Conservation (phyloP, 2,797 vertebrate species). For the Typhlichthys subterraneus region DNA sequence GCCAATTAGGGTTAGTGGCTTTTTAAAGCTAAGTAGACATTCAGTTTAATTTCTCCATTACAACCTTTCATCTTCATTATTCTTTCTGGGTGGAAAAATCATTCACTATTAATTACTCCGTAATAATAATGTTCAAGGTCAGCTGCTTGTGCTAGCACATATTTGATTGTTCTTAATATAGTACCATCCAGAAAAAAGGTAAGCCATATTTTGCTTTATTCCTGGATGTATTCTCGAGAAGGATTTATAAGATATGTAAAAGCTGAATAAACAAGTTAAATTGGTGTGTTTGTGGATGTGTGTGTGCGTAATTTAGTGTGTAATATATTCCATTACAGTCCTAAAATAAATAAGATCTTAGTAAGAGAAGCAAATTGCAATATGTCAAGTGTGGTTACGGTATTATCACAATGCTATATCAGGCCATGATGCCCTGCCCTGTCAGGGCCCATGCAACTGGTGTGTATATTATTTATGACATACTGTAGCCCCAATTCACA, state of each 20-base stretch:
- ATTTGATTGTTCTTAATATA: too few relatives aligned
- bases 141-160: too few relatives aligned
- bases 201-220: too few relatives aligned
- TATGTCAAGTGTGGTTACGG: background rate
- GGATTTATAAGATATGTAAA: background rate
- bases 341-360: background rate
- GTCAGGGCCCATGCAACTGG: slow-evolving; percentile 1
- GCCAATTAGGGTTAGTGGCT: too few relatives aligned
- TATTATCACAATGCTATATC: background rate
- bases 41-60: too few relatives aligned
- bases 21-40: too few relatives aligned
- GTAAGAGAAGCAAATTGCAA: background rate
- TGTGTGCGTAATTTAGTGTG: background rate
- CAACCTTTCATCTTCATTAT: too few relatives aligned
- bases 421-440: slow-evolving; percentile 3
- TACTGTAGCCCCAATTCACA: slow-evolving; percentile 33
- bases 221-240: too few relatives aligned
- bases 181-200: too few relatives aligned
- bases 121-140: too few relatives aligned
- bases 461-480: slow-evolving; percentile 27
- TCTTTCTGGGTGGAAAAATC: too few relatives aligned
- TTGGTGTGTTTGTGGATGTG: background rate
- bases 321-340: background rate
- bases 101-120: too few relatives aligned
- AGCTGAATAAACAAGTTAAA: background rate